Evolutionary conservation across 2,888 invertebrate species (phyloP), one percentile per base, ranked within the genome.

Genomic region (Cepaea hortensis): DNA sequence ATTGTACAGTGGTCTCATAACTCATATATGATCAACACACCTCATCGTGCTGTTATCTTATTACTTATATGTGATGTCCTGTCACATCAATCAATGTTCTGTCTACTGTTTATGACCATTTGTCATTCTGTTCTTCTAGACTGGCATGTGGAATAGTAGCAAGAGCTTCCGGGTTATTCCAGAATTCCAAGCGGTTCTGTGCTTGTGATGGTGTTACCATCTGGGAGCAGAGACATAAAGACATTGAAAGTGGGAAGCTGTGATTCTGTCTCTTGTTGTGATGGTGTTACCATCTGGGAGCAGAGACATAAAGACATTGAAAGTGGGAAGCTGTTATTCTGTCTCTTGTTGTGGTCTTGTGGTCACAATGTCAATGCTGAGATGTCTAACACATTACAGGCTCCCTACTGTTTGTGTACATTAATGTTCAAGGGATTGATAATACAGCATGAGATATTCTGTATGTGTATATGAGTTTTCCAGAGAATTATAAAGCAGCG

Each of bases 251-350:
- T 72, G 82, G 82, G 18, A 82, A 82, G 72, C 82, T 82, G 5
- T 82, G 50, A 35, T 50, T 23, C 15, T 61, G 11, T 9, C 61
- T 50, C 55, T 6, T 77, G 4, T 1, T 98, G 98, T 94, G 98
- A 98, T 95, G 98, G 98, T 0, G 96, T 97, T 0, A 96, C 97
- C 0, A 95, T 98, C 15, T 98, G 98, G 98, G 97, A 98, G 93
- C 98, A 98, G 94, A 95, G 96, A 79, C 87, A 92, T 75, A 90
- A 20, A n/a, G 85, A 85, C 50, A 70, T 76, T 46, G 62, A 84
- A 48, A 76, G 13, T 72, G 82, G 82, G 13, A 82, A 82, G 72
- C 82, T 82, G 6, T 82, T 23, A 35, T 50, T 23, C 15, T 61
- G 11, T 11, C 61, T 50, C 5, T 68, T 35, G 35, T 20, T 68